These are phyloP conservation scores for Plutella xylostella DNA, from an alignment of 2,888 invertebrate genomes.

Conservation along the genomic window DNA sequence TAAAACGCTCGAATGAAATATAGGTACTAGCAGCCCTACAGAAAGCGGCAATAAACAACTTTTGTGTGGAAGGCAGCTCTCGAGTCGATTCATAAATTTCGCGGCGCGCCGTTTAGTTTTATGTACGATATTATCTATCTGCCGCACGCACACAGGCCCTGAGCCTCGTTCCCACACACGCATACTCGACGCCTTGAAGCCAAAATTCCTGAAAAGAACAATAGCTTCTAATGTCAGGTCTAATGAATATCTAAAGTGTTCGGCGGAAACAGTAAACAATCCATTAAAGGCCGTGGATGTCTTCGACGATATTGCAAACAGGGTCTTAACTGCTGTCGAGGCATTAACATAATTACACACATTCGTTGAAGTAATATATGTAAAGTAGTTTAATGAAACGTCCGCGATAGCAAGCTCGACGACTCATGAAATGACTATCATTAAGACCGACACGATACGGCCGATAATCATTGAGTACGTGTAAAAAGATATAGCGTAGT, in stretches of 20 bases:
- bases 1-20: background rate
- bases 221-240: too few species aligned
- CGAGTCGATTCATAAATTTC: conserved; percentile 62
- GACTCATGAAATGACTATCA: conserved; percentile 66
- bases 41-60: conserved; percentile 55
- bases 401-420: conserved; percentile 56
- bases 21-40: conserved; percentile 35
- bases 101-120: conserved; percentile 62
- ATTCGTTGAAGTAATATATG: conserved; percentile 62
- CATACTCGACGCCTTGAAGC: too few species aligned
- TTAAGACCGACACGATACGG: conserved; percentile 66
- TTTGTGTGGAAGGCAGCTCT: conserved; percentile 65
- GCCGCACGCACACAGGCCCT: conserved; percentile 34
- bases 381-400: conserved; percentile 64
- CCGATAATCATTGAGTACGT: conserved; percentile 61
- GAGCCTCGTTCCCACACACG: too few species aligned
- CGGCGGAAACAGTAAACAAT: conserved; percentile 47
- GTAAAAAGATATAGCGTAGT: conserved; percentile 49
- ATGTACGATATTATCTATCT: conserved; percentile 59
- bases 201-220: too few species aligned
- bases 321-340: conserved; percentile 37
- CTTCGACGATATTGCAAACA: conserved; percentile 36
- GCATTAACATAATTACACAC: conserved; percentile 63
- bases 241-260: too few species aligned
- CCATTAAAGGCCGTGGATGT: conserved; percentile 49